Base-by-base conservation (phyloP, 2,797 vertebrate genomes). In the Sebastes jordani region DNA sequence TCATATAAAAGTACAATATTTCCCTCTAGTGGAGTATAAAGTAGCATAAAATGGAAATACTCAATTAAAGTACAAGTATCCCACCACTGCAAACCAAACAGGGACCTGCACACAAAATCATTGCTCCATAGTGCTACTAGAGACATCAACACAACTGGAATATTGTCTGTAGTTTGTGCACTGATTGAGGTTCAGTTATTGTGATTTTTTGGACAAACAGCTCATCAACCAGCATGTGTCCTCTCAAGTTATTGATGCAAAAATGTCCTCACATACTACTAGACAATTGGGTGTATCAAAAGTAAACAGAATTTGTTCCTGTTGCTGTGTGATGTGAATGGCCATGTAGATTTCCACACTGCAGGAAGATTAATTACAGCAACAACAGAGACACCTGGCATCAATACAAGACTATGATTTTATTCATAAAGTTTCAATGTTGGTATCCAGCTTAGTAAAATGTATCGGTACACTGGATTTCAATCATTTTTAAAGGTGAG, bases 401-500 rank as follows among this genome's bases (percentile, higher is more conserved):
- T 34, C 29, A 62, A 27, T 20, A n/a, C 10, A 56, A 71, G 10
- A 56, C 2, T 14, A 34, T 46, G 14, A 58, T 25, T 70, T 10
- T 30, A 18, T 67, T 72, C n/a, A 67, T 22, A 7, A 62, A 46
- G 23, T n/a, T 38, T 27, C 6, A 62, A 36, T 14, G 18, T 22
- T 34, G 9, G 3, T 38, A 38, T 38, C 25, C 16, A 46, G 6
- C 52, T 63, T 23, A 6, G 42, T 60, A 30, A 49, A 77, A 65
- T 58, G 13, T 11, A 22, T n/a, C 32, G 16, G 8, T 20, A 29
- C 22, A 29, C 10, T 63, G 27, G 16, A 56, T 54, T 77, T 49
- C 56, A 23, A 14, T 73, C 59, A 20, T 71, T 64, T 63, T 38
- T 38, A 62, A 76, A 60, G 29, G 25, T 79, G 36, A 85, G 25